Evolutionary conservation across 2,888 invertebrate genomes (phyloP).

Genomic region (Xestia rhomboidea): DNA sequence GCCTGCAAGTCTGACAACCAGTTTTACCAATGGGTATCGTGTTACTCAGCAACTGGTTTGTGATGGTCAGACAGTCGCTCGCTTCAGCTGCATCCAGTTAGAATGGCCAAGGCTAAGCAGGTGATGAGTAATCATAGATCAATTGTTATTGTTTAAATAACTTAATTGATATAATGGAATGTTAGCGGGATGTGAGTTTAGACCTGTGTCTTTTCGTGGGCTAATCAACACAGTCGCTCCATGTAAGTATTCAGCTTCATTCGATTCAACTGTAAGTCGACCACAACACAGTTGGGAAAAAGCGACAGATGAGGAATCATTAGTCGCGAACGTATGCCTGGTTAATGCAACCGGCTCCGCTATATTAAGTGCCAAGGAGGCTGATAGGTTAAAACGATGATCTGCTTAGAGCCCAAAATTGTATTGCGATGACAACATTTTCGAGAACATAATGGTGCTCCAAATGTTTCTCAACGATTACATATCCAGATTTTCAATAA

Average conservation of each 20-base stretch:
- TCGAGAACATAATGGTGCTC: constrained; percentile 4
- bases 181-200: no score
- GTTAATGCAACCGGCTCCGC: no score
- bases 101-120: no score
- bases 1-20: no score
- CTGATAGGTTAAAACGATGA: not conserved
- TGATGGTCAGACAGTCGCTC: not conserved
- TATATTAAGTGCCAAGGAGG: no score
- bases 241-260: not conserved
- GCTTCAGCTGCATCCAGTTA: no score
- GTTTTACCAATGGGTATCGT: no score
- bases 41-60: no score
- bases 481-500: constrained; percentile 4
- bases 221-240: not conserved
- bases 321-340: not conserved
- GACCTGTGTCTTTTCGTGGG: no score
- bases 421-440: constrained; percentile 16
- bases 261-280: not conserved
- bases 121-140: no score
- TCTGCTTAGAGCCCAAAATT: constrained; percentile 19
- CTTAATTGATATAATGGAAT: no score
- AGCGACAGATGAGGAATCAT: not conserved
- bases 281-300: not conserved
- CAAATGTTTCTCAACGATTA: constrained; percentile 3
- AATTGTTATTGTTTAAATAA: no score